Base-by-base conservation (phyloP, 2,797 vertebrate species). In the Myripristis murdjan region DNA sequence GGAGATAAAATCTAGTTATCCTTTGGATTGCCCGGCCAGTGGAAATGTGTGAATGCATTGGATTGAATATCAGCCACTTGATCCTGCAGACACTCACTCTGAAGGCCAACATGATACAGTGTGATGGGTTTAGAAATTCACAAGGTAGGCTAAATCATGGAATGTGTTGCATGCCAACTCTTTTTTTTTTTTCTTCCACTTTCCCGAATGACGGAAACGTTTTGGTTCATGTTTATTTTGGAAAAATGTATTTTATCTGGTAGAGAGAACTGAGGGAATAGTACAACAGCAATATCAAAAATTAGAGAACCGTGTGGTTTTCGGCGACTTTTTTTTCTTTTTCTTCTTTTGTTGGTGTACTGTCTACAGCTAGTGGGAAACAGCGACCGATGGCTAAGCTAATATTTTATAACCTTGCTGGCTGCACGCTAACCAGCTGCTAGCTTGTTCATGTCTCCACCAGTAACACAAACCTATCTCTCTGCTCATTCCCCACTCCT, bases 61-160 rank as follows among this genome's bases (percentile, higher is more conserved):
- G 89, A 91, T 93, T 92, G 83, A 84, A 90, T 93, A 92, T 93
- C 91, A 88, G 90, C 87, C 89, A 90, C 87, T 78, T 53, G 83
- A 92, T 92, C 88, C 88, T 87, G 84, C 86, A 86, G 83, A 87
- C 82, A 74, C 87, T 86, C 87, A 89, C 84, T 87, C 73, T 70
- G 84, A 87, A 92, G 91, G 87, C 90, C 86, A 85, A 88, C 85
- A 83, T 86, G 89, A 90, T 85, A 81, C 87, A 90, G 88, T 89
- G 77, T 89, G 89, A 90, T 73, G 70, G 82, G 82, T 77, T 87
- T 72, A 48, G 68, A 75, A 83, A 87, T 85, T 84, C 79, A 89
- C 77, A 86, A 88, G 83, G 84, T 86, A 31, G 26, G 28, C 28
- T 31, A 89, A 91, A 85, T 83, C 44, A 76, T 89, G 92, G 87